Percentiles rank a stretch among this genome's conserved stretches.
These are phyloP conservation scores for Agapetus fuscipes DNA, from an alignment of 2,888 invertebrate species.

Conservation along the genomic window DNA sequence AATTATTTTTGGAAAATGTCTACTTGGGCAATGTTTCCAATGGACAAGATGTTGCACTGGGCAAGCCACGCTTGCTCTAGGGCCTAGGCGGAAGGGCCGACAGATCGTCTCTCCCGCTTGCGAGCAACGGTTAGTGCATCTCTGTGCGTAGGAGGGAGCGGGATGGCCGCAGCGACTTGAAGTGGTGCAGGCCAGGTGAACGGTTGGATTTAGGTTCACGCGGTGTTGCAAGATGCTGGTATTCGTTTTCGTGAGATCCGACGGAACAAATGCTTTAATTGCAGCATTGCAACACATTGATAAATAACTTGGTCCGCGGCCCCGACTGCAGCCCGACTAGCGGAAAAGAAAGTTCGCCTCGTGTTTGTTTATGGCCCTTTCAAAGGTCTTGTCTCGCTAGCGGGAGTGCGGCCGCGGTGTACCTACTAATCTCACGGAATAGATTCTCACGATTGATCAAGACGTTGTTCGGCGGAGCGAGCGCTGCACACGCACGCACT, in stretches of 20 bases:
- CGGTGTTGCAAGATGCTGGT: neutral
- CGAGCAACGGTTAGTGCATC: no score
- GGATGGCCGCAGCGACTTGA: no score
- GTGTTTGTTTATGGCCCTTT: slow-evolving; percentile 13
- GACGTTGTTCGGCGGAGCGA: no score
- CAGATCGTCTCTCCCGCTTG: no score
- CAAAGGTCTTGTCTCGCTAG: neutral
- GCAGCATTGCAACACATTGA: slow-evolving; percentile 16
- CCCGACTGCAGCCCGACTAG: slow-evolving; percentile 13
- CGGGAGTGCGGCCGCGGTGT: neutral
- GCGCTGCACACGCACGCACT: neutral
- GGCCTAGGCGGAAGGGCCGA: no score
- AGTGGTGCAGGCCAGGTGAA: no score
- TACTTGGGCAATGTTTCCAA: no score
- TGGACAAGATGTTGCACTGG: no score
- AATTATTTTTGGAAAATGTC: no score
- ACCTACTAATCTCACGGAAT: neutral
- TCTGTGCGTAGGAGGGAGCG: no score
- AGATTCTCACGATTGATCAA: slow-evolving; percentile 12
- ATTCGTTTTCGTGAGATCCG: slow-evolving; percentile 13
- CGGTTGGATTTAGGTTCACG: neutral
- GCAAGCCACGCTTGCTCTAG: no score
- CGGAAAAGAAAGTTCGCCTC: slow-evolving; percentile 15
- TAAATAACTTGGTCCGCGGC: slow-evolving; percentile 1
- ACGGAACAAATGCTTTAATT: slow-evolving; percentile 18